These are phyloP conservation scores for Plutomurus gul DNA, from an alignment of 1,140 invertebrate genomes.

Conservation along the genomic window DNA sequence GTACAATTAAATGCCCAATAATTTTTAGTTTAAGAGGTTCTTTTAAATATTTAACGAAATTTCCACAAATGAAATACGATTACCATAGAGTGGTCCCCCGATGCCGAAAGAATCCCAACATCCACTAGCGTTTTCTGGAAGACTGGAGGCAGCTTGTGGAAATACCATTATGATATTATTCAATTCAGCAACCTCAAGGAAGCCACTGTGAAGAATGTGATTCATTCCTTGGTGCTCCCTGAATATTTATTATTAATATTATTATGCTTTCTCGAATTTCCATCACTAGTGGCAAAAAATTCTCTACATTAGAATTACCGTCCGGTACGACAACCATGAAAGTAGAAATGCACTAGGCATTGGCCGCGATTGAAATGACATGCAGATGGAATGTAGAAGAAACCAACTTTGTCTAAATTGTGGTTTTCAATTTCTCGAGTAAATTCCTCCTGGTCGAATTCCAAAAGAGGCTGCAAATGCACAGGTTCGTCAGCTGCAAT, in stretches of 20 bases:
- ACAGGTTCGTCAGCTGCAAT: neutral
- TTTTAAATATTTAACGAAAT: no score
- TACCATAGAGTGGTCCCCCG: neutral
- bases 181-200: constrained; percentile 41
- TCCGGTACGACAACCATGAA: constrained; percentile 49
- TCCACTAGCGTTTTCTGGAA: constrained; percentile 35
- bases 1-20: neutral
- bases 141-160: constrained; percentile 36
- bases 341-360: constrained; percentile 50
- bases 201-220: constrained; percentile 46
- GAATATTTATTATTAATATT: neutral
- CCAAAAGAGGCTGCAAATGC: neutral
- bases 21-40: neutral
- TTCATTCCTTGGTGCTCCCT: constrained; percentile 49
- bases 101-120: constrained; percentile 35
- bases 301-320: constrained; percentile 10
- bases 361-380: neutral
- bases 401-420: constrained; percentile 44
- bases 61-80: no score
- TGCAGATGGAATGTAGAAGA: constrained; percentile 39
- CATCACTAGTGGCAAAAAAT: no score
- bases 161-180: constrained; percentile 49
- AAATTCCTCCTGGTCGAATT: constrained; percentile 49
- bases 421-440: neutral
- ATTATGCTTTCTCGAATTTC: neutral